These are phyloP conservation scores for Brachylomia viminalis DNA, from an alignment of 2,888 invertebrate genomes.

Conservation along the genomic window DNA sequence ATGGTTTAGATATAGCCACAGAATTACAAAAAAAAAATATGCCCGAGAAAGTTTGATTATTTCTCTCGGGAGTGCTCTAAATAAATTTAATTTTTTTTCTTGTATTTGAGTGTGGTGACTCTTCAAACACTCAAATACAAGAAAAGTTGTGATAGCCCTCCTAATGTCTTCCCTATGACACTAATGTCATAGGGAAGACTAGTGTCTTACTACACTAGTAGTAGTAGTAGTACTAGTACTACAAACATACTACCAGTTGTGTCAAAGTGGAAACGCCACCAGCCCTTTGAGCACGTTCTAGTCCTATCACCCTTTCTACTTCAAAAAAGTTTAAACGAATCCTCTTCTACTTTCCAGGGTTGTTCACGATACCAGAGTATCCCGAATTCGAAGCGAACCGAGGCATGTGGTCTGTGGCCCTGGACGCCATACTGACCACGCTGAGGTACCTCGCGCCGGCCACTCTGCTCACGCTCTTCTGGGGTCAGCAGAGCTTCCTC, in stretches of 20 bases:
- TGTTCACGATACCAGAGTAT: slow-evolving; percentile 88
- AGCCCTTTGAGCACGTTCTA: background rate
- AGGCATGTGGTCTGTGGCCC: slow-evolving; percentile 88
- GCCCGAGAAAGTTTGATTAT: too few relatives aligned
- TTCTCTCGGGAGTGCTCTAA: too few relatives aligned
- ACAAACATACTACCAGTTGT: background rate
- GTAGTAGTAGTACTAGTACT: too few relatives aligned
- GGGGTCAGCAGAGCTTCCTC: slow-evolving; percentile 90
- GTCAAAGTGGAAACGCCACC: background rate
- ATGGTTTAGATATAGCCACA: too few relatives aligned
- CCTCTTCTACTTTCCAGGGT: slow-evolving; percentile 76
- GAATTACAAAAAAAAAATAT: too few relatives aligned
- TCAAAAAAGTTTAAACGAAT: background rate
- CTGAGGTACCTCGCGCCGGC: slow-evolving; percentile 90
- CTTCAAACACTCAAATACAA: too few relatives aligned
- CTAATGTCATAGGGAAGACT: too few relatives aligned
- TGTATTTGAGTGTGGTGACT: too few relatives aligned
- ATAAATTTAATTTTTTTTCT: too few relatives aligned
- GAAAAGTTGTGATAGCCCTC: too few relatives aligned
- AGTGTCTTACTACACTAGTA: too few relatives aligned
- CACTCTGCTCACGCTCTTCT: slow-evolving; percentile 89
- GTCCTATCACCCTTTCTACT: background rate
- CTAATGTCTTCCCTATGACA: background rate
- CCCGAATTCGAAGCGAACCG: slow-evolving; percentile 83
- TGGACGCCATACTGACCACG: slow-evolving; percentile 86